phyloP scores from a whole-genome alignment of 30 jellyfish, hydroid and myxozoan genomes.

The Hydractinia echinata region DNA sequence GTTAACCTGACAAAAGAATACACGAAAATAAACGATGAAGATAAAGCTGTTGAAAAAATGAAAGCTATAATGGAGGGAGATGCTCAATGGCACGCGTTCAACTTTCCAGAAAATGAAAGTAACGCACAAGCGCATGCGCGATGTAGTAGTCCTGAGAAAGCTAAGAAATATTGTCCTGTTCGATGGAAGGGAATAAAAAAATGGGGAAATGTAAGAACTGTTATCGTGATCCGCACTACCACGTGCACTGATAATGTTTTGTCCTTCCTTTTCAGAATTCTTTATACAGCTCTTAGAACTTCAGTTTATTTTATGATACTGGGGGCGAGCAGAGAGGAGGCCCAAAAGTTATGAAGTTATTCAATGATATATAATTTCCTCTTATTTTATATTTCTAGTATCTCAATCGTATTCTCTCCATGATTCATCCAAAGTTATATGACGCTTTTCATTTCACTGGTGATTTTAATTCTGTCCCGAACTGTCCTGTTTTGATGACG shows the following conservation, averaged over 20 bases:
- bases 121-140: conserved; percentile 52
- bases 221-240: no score
- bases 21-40: conserved; percentile 46
- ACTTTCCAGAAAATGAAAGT: conserved; percentile 81
- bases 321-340: no score
- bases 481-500: conserved; percentile 81
- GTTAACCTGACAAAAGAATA: conserved; percentile 49
- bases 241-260: no score
- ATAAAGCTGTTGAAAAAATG: conserved; percentile 59
- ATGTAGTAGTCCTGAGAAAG: conserved; percentile 53
- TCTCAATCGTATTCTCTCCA: conserved; percentile 50
- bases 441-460: conserved; percentile 72
- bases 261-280: not conserved
- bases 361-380: not conserved
- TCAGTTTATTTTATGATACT: not conserved
- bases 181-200: conserved; percentile 72
- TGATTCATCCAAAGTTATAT: conserved; percentile 52
- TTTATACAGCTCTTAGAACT: not conserved
- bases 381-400: conserved; percentile 42
- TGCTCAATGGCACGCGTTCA: conserved; percentile 74
- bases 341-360: not conserved
- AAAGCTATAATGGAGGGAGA: conserved; percentile 43
- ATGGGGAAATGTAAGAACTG: conserved; percentile 66
- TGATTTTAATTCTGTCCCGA: conserved; percentile 78
- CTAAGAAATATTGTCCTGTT: conserved; percentile 75